Percentiles rank a stretch among this genome's conserved stretches.
Evolutionary conservation across 2,888 invertebrate species (phyloP).

Genomic region (Nezara viridula): DNA sequence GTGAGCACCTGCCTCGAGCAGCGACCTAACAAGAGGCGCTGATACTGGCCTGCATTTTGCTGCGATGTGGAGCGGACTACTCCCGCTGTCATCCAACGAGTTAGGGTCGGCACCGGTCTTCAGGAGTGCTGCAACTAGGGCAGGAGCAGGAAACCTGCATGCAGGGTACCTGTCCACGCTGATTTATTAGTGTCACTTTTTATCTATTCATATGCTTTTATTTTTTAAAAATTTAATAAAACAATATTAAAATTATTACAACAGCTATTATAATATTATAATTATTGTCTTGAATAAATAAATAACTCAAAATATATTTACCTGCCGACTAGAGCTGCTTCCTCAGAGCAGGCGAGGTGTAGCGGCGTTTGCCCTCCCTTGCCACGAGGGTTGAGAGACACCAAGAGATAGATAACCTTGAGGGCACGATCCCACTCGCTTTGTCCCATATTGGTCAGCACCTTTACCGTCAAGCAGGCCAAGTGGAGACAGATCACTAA

Average conservation of each 20-base stretch:
- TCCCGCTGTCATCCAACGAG: constrained; percentile 84
- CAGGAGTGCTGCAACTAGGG: constrained; percentile 81
- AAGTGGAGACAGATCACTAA: constrained; percentile 89
- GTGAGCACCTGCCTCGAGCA: constrained; percentile 87
- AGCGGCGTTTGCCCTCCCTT: constrained; percentile 79
- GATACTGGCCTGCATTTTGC: constrained; percentile 79
- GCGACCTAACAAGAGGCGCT: constrained; percentile 77
- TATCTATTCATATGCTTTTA: neutral
- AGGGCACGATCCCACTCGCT: constrained; percentile 76
- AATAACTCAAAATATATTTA: too few relatives aligned
- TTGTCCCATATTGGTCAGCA: constrained; percentile 68
- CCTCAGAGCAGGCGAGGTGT: constrained; percentile 88
- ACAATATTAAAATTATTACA: neutral
- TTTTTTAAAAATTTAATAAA: constrained; percentile 2
- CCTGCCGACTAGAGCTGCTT: constrained; percentile 77
- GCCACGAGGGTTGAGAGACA: constrained; percentile 76
- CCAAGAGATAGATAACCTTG: constrained; percentile 81
- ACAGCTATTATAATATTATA: neutral
- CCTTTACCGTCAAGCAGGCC: constrained; percentile 80
- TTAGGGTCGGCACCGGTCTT: constrained; percentile 87
- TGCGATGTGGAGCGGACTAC: constrained; percentile 89
- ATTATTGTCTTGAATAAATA: neutral
- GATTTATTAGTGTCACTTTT: neutral
- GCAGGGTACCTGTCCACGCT: constrained; percentile 64
- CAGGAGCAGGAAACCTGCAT: constrained; percentile 75